These are phyloP conservation scores for Muraenolepis orangiensis DNA, from an alignment of 2,797 vertebrate species.

Conservation along the genomic window DNA sequence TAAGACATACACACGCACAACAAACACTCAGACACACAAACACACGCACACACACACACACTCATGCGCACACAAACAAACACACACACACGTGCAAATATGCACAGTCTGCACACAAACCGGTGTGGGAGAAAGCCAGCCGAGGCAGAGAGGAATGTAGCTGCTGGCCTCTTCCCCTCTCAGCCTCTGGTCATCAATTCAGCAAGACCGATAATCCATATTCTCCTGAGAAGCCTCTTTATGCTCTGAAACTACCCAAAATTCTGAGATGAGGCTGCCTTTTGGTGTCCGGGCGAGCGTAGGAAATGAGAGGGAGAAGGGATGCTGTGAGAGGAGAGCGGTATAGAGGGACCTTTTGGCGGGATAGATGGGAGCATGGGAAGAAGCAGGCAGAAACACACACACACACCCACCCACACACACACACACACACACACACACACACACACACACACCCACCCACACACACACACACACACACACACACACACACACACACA, in stretches of 20 bases:
- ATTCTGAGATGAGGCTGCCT: background rate
- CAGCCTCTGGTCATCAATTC: constrained; percentile 1
- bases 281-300: background rate
- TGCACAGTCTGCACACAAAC: background rate
- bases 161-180: background rate
- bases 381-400: no score
- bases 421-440: no score
- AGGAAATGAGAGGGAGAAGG: background rate
- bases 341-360: no score
- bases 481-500: no score
- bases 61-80: background rate
- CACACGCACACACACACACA: background rate
- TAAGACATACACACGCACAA: no score
- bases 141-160: background rate
- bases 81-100: no score
- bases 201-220: background rate
- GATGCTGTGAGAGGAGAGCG: no score
- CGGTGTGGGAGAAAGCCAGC: background rate
- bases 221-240: constrained; percentile 4
- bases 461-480: no score
- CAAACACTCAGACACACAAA: background rate
- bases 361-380: no score
- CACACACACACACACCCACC: no score
- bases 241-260: background rate
- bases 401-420: no score